phyloP scores from a whole-genome alignment of 2,113 vertebrate species.

The human region DNA sequence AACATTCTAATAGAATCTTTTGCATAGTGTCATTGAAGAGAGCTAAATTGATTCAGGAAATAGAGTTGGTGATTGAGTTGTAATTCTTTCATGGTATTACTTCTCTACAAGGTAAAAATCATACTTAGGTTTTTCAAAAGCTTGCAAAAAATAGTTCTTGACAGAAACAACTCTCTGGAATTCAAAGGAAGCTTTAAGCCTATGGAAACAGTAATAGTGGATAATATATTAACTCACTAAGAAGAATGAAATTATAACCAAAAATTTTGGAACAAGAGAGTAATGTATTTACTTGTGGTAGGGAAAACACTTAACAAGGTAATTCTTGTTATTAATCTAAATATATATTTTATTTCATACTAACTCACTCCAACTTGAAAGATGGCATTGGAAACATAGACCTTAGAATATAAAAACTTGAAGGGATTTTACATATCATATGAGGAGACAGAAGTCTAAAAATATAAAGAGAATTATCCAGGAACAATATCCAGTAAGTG shows the following conservation, averaged over 20 bases:
- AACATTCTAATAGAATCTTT: constrained; percentile 51
- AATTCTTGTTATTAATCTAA: not conserved
- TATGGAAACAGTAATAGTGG: not conserved
- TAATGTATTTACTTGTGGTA: not conserved
- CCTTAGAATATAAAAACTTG: not conserved
- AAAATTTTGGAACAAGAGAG: not conserved
- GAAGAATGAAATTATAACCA: not conserved
- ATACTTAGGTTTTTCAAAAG: constrained; percentile 52
- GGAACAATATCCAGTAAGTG: not conserved
- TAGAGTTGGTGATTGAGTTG: constrained; percentile 53
- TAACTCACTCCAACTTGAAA: not conserved
- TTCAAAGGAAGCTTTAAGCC: constrained; percentile 8
- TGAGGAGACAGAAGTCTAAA: not conserved
- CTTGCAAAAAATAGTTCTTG: constrained; percentile 39
- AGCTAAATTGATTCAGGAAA: constrained; percentile 62
- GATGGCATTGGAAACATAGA: not conserved
- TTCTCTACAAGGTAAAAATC: constrained; percentile 25
- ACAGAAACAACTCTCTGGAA: not conserved
- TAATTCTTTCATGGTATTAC: constrained; percentile 60
- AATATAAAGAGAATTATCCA: not conserved
- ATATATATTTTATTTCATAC: not conserved
- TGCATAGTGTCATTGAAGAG: constrained; percentile 42
- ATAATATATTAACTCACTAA: constrained; percentile 13
- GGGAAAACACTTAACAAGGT: not conserved
- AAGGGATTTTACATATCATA: not conserved